Conservation (phyloP, 2,113 vertebrate genomes). For the Mus spicilegus region DNA sequence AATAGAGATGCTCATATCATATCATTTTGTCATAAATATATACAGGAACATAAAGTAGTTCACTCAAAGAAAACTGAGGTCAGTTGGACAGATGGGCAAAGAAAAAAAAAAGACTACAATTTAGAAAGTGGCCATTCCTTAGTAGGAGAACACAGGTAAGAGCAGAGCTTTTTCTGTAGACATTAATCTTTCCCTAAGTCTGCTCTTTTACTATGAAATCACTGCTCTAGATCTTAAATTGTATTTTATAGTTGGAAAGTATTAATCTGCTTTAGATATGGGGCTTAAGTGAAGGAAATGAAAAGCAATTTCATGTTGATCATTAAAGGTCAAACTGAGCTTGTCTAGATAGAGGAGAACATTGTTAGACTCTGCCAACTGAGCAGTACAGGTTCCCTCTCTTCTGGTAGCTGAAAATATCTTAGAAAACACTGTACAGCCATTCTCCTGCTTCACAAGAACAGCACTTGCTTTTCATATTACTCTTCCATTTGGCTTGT, state of each 20-base stretch:
- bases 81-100: background rate
- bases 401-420: background rate
- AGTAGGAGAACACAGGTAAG: background rate
- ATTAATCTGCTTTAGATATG: background rate
- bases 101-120: background rate
- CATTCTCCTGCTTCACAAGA: background rate
- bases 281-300: background rate
- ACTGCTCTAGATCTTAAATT: background rate
- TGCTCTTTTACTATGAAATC: background rate
- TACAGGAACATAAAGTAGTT: background rate
- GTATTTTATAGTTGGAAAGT: background rate
- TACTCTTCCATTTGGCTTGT: background rate
- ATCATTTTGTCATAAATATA: background rate
- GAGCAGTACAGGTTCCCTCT: constrained; percentile 1
- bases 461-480: background rate
- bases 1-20: background rate
- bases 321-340: background rate
- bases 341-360: background rate
- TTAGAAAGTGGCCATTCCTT: background rate
- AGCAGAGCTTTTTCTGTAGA: background rate
- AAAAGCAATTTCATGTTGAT: background rate
- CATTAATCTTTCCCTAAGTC: background rate
- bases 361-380: background rate
- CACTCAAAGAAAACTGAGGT: background rate
- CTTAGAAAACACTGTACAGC: background rate